phyloP scores from a whole-genome alignment of 2,113 vertebrate genomes.

The Hyla sarda region DNA sequence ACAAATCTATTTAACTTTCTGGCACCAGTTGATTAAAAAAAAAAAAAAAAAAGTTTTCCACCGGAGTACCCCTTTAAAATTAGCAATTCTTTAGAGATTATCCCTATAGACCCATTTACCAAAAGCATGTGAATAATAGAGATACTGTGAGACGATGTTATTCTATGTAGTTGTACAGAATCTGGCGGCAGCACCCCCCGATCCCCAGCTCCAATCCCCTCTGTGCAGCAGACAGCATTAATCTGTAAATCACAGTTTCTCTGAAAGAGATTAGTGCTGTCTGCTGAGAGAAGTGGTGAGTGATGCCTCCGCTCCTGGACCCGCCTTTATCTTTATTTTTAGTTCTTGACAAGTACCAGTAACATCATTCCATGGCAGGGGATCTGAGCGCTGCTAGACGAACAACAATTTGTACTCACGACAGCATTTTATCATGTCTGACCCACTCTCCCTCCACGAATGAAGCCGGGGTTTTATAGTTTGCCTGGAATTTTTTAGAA shows the following conservation, averaged over 20 bases:
- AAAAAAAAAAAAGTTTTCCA: too few relatives aligned
- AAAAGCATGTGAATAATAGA: not conserved
- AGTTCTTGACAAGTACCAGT: not conserved
- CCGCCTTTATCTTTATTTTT: conserved; percentile 3
- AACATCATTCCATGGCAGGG: conserved; percentile 12
- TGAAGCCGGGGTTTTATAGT: not conserved
- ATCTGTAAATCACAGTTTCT: conserved; percentile 48
- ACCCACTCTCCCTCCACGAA: not conserved
- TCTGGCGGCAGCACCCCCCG: not conserved
- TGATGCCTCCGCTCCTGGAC: not conserved
- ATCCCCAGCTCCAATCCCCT: not conserved
- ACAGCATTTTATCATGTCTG: not conserved
- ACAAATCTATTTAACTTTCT: too few relatives aligned
- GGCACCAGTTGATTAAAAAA: too few relatives aligned
- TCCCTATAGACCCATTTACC: not conserved
- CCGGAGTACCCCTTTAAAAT: too few relatives aligned
- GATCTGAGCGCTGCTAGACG: conserved; percentile 6
- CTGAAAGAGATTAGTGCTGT: conserved; percentile 45
- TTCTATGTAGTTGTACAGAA: not conserved
- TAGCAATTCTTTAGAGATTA: too few relatives aligned
- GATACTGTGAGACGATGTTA: not conserved
- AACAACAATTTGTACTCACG: not conserved
- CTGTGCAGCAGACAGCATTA: conserved; percentile 11
- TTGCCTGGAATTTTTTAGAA: not conserved
- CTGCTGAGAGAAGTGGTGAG: conserved; percentile 28